Evolutionary conservation across 2,888 invertebrate species (phyloP).

Genomic region (Exocentrus adspersus): DNA sequence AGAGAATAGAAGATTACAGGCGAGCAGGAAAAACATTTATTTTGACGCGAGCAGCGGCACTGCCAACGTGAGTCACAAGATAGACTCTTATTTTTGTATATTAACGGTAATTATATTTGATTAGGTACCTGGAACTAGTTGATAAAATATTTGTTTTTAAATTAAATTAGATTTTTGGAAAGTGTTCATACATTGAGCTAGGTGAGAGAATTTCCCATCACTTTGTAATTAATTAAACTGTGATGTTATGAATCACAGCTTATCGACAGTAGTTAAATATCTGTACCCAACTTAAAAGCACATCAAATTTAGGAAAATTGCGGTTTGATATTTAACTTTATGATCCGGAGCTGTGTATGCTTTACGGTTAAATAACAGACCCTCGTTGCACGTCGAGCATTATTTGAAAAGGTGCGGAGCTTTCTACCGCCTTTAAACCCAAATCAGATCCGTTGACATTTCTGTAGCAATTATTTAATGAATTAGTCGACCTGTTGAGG

Average conservation of each 20-base stretch:
- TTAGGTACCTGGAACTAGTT: constrained; percentile 26
- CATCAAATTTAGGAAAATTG: neutral
- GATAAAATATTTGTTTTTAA: neutral
- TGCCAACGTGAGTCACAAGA: constrained; percentile 35
- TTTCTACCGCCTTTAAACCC: neutral
- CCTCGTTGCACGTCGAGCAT: neutral
- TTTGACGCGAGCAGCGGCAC: constrained; percentile 25
- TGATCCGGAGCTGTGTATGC: neutral
- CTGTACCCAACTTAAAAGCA: neutral
- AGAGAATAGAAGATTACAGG: neutral
- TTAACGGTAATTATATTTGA: constrained; percentile 32
- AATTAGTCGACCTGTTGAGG: neutral
- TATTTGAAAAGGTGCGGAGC: neutral
- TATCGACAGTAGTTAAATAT: neutral
- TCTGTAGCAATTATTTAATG: neutral
- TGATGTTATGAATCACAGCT: neutral
- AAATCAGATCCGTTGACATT: neutral
- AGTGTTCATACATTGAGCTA: too few species aligned
- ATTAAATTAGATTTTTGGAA: too few species aligned
- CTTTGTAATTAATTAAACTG: too few species aligned
- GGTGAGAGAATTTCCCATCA: too few species aligned
- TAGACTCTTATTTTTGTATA: too few species aligned
- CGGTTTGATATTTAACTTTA: neutral
- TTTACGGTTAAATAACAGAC: neutral
- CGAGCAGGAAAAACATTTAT: constrained; percentile 21